Conservation (phyloP, 1,140 invertebrate species). For the Himalopsyche phryganea region DNA sequence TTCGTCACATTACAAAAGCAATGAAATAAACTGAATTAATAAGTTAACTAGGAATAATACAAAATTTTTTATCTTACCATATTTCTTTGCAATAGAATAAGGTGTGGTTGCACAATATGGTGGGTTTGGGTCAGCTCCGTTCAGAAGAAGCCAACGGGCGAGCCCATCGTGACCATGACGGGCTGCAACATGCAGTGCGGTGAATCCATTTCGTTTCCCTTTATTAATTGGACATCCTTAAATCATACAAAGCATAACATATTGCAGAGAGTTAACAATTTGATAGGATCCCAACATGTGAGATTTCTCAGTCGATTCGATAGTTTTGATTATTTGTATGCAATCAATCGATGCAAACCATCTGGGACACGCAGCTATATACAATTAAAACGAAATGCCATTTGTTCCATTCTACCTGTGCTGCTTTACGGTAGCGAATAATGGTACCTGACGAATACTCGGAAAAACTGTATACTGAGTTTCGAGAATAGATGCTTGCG, state of each 20-base stretch:
- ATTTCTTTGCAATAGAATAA: slow-evolving; percentile 12
- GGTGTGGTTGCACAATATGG: not conserved
- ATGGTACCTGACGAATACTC: too few relatives aligned
- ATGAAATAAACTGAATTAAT: too few relatives aligned
- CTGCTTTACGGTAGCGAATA: too few relatives aligned
- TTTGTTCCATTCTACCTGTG: too few relatives aligned
- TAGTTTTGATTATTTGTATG: not conserved
- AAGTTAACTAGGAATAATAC: too few relatives aligned
- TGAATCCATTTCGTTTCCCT: slow-evolving; percentile 2
- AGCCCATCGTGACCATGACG: slow-evolving; percentile 8
- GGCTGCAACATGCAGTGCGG: slow-evolving; percentile 18
- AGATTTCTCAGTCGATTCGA: not conserved
- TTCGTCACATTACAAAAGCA: too few relatives aligned
- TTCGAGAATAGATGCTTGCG: too few relatives aligned
- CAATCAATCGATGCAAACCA: too few relatives aligned
- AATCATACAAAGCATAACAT: not conserved
- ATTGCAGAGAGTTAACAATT: not conserved
- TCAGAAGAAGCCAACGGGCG: slow-evolving; percentile 16
- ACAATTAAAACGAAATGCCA: too few relatives aligned
- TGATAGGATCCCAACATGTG: not conserved
- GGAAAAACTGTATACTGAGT: too few relatives aligned
- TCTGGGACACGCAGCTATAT: too few relatives aligned
- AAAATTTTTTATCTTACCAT: too few relatives aligned
- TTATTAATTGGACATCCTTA: slow-evolving; percentile 20
- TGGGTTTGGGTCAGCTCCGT: slow-evolving; percentile 18